phyloP scores from a whole-genome alignment of 2,113 vertebrate genomes.

The Gnathonemus echidnorhynchus region DNA sequence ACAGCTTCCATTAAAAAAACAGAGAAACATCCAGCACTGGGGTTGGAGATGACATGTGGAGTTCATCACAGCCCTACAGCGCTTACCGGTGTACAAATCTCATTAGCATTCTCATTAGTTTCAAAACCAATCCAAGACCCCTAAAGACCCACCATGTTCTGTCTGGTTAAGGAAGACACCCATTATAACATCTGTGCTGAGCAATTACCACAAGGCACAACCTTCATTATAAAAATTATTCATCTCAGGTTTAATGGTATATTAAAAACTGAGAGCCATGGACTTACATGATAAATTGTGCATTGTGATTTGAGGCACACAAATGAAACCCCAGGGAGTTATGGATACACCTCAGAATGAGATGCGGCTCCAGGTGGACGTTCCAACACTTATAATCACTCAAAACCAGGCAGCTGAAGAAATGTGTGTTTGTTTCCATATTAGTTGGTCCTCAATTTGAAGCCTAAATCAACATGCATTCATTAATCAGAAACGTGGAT shows the following conservation, averaged over 20 bases:
- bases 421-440: not conserved
- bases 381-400: no score
- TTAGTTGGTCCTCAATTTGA: not conserved
- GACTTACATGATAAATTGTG: not conserved
- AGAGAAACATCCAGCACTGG: not conserved
- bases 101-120: conserved; percentile 15
- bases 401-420: not conserved
- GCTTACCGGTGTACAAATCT: not conserved
- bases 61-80: conserved; percentile 11
- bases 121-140: conserved; percentile 7
- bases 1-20: not conserved
- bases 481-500: not conserved
- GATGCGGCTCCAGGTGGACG: not conserved
- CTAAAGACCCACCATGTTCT: not conserved
- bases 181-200: conserved; percentile 17
- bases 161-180: not conserved
- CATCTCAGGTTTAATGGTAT: conserved; percentile 13
- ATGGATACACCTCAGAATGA: not conserved
- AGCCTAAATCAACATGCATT: not conserved
- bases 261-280: not conserved
- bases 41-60: conserved; percentile 3
- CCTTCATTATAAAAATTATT: conserved; percentile 10
- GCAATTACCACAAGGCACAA: conserved; percentile 14
- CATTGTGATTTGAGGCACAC: not conserved
- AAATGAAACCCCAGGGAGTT: not conserved